phyloP scores from a whole-genome alignment of 2,797 vertebrate species.

The Pelochelys cantorii region DNA sequence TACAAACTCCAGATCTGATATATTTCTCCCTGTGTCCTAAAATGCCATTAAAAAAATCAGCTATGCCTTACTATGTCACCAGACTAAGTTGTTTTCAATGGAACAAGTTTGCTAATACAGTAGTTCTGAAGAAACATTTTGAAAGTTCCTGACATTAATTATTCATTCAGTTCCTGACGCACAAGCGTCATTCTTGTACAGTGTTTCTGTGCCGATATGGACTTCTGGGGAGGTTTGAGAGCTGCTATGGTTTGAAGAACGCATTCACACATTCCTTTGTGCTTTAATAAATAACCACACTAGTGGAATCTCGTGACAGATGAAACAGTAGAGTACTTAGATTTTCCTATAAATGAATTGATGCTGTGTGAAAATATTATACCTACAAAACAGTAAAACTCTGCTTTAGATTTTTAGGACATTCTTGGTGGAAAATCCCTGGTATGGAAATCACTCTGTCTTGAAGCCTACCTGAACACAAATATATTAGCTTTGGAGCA shows the following conservation, averaged over 20 bases:
- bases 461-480: background rate
- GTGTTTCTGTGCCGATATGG: background rate
- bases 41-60: background rate
- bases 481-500: background rate
- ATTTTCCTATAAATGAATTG: background rate
- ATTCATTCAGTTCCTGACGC: background rate
- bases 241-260: background rate
- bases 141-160: background rate
- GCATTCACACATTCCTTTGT: background rate
- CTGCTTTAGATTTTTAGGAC: background rate
- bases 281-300: background rate
- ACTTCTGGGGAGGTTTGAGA: background rate
- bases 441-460: background rate
- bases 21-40: background rate
- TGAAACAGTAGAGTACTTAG: background rate
- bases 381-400: background rate
- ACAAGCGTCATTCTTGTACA: background rate
- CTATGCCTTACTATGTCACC: background rate
- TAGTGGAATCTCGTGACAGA: background rate
- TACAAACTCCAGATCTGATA: background rate
- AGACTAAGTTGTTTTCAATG: background rate
- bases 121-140: background rate
- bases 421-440: background rate
- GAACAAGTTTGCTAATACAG: background rate
- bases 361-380: background rate